A percentile compares a stretch with the other conserved stretches of the same genome.
Evolutionary conservation across 2,888 invertebrate species (phyloP).

Genomic region (Polydrusus cervinus): DNA sequence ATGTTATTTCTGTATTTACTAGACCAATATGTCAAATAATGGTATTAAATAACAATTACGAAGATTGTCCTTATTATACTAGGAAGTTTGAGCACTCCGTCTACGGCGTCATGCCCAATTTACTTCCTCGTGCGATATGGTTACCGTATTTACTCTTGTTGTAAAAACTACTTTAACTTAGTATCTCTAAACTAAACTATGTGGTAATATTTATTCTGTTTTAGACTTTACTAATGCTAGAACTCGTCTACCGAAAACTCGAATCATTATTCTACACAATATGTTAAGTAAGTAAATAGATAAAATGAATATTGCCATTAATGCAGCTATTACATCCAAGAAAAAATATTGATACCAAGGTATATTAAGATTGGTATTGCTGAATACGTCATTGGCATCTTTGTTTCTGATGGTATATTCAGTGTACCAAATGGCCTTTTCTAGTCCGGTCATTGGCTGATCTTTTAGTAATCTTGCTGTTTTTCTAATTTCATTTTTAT

Average conservation of each 20-base stretch:
- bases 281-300: conserved; percentile 19
- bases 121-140: no score
- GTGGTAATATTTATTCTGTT: neutral
- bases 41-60: no score
- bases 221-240: neutral
- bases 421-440: conserved; percentile 63
- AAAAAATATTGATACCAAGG: conserved; percentile 60
- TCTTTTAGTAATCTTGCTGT: conserved; percentile 58
- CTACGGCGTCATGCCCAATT: no score
- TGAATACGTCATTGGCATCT: conserved; percentile 59
- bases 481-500: conserved; percentile 56
- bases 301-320: conserved; percentile 9
- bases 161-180: no score
- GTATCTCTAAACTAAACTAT: no score
- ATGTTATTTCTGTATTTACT: no score
- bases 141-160: no score
- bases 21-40: no score
- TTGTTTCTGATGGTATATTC: conserved; percentile 63
- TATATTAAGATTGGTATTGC: conserved; percentile 54
- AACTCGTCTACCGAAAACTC: neutral
- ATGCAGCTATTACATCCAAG: conserved; percentile 58
- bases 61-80: no score
- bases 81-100: no score
- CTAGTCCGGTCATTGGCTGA: conserved; percentile 60
- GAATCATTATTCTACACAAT: neutral